Evolutionary conservation across 2,797 vertebrate genomes (phyloP), one percentile per base, ranked within the genome.

Genomic region (Arvicola amphibius): DNA sequence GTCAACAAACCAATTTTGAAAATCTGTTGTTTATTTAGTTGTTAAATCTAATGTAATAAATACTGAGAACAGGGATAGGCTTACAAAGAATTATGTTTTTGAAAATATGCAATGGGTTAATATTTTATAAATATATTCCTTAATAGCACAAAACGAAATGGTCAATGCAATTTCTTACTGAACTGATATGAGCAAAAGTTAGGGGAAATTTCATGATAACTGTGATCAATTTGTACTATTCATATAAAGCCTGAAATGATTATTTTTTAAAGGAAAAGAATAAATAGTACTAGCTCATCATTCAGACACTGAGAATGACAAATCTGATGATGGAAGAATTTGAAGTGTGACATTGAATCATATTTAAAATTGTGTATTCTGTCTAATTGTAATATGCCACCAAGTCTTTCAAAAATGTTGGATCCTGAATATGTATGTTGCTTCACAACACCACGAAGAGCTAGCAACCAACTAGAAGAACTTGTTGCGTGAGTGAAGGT

Each of bases 201-300:
- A 34, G 84, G 2, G 43, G 10, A 53, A 85, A 78, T 63, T 29
- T 34, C 12, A 53, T 71, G 13, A 81, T 83, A 89, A 91, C 2
- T 11, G 59, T 71, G 32, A 69, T 71, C 43, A 74, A 86, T 34
- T 92, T 63, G 56, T 76, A 79, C 34, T 53, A 53, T 90, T 79
- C 86, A 90, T 51, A 40, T 79, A 53, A 94, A 79, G 59, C 19
- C 16, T 91, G 71, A 91, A 71, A 56, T 92, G 37, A 46, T 93
- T 37, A 51, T 88, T 92, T 92, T 93, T 93, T 46, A 84, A 86
- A 73, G 80, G 5, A 78, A 92, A 96, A 9, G 77, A 94, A 74
- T 61, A 48, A 48, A 87, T 81, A 93, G 43, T 67, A 78, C 13
- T 71, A 76, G 3, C 0, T 14, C 73, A 90, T 1, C 32, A 74